Conservation (phyloP, 2,888 invertebrate genomes). For the Taphrorychus bicolor region DNA sequence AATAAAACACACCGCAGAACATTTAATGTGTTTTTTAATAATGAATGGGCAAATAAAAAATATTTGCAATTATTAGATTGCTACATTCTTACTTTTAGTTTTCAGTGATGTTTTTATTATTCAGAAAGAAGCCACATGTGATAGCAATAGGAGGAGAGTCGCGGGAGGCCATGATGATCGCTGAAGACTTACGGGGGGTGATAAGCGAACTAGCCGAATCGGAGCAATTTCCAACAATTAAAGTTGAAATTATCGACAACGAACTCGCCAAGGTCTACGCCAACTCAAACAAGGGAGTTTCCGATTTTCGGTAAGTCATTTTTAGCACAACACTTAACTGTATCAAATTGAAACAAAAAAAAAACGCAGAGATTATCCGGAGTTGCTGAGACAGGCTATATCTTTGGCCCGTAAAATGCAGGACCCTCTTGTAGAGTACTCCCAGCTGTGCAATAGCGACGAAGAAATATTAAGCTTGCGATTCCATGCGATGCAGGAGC, state of each 20-base stretch:
- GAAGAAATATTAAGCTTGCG: conserved; percentile 95
- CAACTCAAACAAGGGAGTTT: conserved; percentile 81
- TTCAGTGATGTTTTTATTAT: no score
- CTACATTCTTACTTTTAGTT: no score
- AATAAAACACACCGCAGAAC: no score
- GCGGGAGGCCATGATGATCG: conserved; percentile 82
- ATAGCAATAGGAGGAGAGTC: conserved; percentile 85
- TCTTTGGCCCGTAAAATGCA: conserved; percentile 91
- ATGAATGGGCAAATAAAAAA: no score
- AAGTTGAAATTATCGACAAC: conserved; percentile 92
- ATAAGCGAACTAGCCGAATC: conserved; percentile 78
- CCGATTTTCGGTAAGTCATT: conserved; percentile 32
- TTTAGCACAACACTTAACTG: neutral
- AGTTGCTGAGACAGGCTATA: conserved; percentile 88
- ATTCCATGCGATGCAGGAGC: conserved; percentile 87
- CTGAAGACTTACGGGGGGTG: conserved; percentile 78
- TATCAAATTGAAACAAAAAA: no score
- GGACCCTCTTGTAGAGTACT: conserved; percentile 95
- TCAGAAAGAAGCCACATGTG: conserved; percentile 88
- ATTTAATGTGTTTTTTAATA: no score
- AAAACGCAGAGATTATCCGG: conserved; percentile 94
- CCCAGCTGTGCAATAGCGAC: conserved; percentile 93
- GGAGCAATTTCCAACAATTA: conserved; percentile 86
- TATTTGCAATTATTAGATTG: no score
- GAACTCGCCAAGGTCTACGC: conserved; percentile 93